These are phyloP conservation scores for Myotis pilosus DNA, from an alignment of 2,797 vertebrate genomes.

Conservation along the genomic window DNA sequence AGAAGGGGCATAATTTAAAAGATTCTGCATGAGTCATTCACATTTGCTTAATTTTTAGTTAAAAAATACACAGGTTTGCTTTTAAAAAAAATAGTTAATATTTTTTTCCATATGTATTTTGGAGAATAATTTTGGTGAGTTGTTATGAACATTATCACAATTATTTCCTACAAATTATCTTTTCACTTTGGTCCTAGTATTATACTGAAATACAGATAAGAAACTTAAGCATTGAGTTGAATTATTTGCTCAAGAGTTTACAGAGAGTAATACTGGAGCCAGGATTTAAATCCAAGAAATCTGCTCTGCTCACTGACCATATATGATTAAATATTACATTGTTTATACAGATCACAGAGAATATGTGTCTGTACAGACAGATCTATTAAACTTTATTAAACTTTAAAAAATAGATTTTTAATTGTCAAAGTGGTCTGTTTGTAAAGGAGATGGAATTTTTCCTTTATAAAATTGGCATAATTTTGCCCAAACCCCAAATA, in stretches of 20 bases:
- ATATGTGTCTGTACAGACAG: not conserved
- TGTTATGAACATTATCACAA: not conserved
- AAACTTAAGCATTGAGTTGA: not conserved
- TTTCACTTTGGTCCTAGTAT: not conserved
- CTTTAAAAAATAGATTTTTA: not conserved
- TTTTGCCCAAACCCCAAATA: not conserved
- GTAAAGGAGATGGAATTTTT: not conserved
- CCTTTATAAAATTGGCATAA: not conserved
- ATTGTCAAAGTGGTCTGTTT: not conserved
- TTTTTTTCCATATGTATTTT: not conserved
- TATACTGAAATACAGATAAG: not conserved
- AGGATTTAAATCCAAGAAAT: not conserved
- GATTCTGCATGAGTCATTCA: not conserved
- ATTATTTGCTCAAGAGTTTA: not conserved
- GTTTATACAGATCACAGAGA: not conserved
- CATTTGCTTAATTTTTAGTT: not conserved
- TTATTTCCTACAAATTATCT: not conserved
- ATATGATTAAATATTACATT: not conserved
- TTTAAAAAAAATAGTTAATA: not conserved
- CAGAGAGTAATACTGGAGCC: not conserved
- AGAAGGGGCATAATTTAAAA: not conserved
- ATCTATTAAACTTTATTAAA: not conserved
- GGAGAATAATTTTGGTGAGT: not conserved
- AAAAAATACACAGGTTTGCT: not conserved
- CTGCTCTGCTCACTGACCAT: fast-evolving